phyloP scores from a whole-genome alignment of 2,888 invertebrate species.

The Ptychoptera albimana region DNA sequence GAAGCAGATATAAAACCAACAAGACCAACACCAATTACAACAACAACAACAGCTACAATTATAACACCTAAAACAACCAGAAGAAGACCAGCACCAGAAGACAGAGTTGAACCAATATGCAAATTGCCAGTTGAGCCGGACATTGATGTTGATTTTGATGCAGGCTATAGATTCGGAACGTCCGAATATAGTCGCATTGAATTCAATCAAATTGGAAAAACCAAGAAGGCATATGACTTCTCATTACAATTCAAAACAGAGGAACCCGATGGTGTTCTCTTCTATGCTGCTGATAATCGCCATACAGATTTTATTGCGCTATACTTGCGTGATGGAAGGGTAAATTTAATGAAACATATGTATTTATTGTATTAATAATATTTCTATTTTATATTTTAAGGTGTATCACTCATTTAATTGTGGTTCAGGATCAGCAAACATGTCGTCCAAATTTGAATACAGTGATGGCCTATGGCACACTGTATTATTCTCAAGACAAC shows the following conservation, averaged over 20 bases:
- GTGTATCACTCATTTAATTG: conserved; percentile 56
- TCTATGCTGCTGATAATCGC: conserved; percentile 55
- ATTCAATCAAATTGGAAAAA: conserved; percentile 42
- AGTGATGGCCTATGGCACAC: conserved; percentile 71
- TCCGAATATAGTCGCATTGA: conserved; percentile 56
- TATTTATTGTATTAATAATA: background rate
- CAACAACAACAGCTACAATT: conserved; percentile 21
- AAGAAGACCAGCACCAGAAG: conserved; percentile 11
- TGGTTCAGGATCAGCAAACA: conserved; percentile 42
- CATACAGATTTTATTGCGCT: conserved; percentile 57
- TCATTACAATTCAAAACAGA: conserved; percentile 58
- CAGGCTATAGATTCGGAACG: conserved; percentile 31
- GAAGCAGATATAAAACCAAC: background rate
- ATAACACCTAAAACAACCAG: conserved; percentile 13
- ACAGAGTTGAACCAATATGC: conserved; percentile 15
- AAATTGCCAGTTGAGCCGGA: conserved; percentile 25
- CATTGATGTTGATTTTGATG: conserved; percentile 23
- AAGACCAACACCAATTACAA: conserved; percentile 27
- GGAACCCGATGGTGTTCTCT: conserved; percentile 61
- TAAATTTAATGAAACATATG: conserved; percentile 23
- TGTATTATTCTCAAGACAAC: conserved; percentile 47
- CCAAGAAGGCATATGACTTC: conserved; percentile 54
- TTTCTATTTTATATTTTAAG: conserved; percentile 23
- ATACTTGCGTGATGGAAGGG: conserved; percentile 56
- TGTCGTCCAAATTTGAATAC: conserved; percentile 40